A percentile compares a stretch with the other conserved stretches of the same genome.
Conservation (phyloP, 2,113 vertebrate genomes). For the Hippolais icterina region DNA sequence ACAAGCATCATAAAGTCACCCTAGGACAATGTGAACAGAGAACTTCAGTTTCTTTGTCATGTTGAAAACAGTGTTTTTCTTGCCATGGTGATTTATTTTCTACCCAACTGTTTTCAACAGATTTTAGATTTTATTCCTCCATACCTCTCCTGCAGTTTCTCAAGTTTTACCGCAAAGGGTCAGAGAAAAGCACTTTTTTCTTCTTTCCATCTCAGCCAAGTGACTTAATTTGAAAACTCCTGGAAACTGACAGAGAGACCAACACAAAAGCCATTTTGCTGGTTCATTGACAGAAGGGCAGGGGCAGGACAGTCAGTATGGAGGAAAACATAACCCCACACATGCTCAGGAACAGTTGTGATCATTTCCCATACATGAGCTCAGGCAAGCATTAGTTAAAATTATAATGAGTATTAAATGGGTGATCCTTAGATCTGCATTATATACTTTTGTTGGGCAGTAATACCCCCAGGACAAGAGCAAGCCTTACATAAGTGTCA, state of each 20-base stretch:
- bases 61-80: not conserved
- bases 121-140: not conserved
- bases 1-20: too few relatives aligned
- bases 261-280: not conserved
- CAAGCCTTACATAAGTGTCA: not conserved
- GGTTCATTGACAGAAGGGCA: not conserved
- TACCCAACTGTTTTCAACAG: not conserved
- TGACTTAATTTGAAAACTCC: not conserved
- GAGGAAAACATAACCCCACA: not conserved
- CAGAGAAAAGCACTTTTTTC: not conserved
- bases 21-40: not conserved
- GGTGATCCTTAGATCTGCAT: not conserved
- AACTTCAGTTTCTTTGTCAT: not conserved
- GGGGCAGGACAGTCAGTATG: not conserved
- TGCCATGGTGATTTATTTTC: not conserved
- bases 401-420: not conserved
- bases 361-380: not conserved
- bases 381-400: not conserved
- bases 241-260: not conserved
- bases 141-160: not conserved
- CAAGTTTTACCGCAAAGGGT: not conserved
- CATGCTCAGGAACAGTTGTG: not conserved
- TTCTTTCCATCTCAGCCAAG: not conserved
- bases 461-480: not conserved
- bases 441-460: not conserved